Conservation (phyloP, 2,113 vertebrate genomes). For the Ornithorhynchus anatinus region DNA sequence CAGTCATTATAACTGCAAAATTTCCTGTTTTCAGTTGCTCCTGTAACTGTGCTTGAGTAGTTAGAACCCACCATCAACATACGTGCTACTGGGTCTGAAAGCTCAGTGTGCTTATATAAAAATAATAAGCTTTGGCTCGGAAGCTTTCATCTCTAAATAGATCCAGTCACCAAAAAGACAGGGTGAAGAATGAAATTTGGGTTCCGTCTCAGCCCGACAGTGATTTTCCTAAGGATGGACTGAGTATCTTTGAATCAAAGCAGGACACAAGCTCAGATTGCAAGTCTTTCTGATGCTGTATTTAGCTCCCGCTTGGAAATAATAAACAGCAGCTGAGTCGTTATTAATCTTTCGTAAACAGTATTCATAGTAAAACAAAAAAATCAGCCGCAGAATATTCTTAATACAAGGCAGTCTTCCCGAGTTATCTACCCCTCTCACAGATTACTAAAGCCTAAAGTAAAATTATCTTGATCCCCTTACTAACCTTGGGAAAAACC, state of each 20-base stretch:
- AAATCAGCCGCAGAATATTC: neutral
- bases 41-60: too few species aligned
- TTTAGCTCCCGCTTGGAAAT: neutral
- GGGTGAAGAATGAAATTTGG: neutral
- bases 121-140: too few species aligned
- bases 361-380: conserved; percentile 20
- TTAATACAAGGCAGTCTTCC: neutral
- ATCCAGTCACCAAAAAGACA: too few species aligned
- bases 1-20: too few species aligned
- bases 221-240: neutral
- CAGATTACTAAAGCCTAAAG: neutral
- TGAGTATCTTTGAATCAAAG: neutral
- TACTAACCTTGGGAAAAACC: too few species aligned
- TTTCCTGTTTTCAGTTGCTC: too few species aligned
- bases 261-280: neutral
- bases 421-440: neutral
- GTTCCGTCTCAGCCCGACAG: neutral
- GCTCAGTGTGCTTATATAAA: too few species aligned
- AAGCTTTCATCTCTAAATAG: too few species aligned
- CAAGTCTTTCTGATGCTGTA: neutral
- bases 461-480: neutral
- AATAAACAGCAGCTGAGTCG: neutral
- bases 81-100: too few species aligned
- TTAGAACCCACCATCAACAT: too few species aligned
- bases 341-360: conserved; percentile 11